Base-by-base conservation (phyloP, 2,888 invertebrate species). In the Microplitis manilae region DNA sequence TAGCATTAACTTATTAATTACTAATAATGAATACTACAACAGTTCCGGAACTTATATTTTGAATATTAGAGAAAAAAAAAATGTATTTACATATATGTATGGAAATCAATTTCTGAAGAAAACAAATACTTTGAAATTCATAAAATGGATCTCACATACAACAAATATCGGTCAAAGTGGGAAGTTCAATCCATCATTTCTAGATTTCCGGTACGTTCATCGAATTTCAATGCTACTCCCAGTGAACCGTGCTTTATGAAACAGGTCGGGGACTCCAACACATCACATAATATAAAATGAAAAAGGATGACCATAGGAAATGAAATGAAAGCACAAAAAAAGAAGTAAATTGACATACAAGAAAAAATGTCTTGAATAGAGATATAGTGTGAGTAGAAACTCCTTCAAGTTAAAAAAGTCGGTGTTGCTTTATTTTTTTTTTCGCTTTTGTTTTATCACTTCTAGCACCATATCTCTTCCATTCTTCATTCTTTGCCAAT, bases 261-360 rank as follows among this genome's bases (percentile, higher is more conserved):
- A 77, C 70, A 78, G 85, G 84, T 84, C 84, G 82, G 77, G 81
- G 85, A 85, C 85, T 85, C 77, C 78, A 73, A 68, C 76, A 65
- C 15, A 30, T 72, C 38, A 75, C 73, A 59, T 71, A 75, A 77
- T 79, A 68, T 72, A 80, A 72, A 73, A 80, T 79, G 74, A 69
- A 71, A 77, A 73, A 72, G 40, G 50, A 79, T 77, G 77, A 71
- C 73, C 75, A 70, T 75, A 77, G 60, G 78, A 73, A 76, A 77
- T 75, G 80, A 41, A 77, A 76, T 75, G 80, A 41, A 77, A 76
- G 76, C 72, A 39, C 8, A 69, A 60, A 68, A 64, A 71, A 77
- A 77, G 17, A 2, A 41, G 59, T 40, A 61, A 17, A 65, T 70
- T 41, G 67, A 50, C 71, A 62, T 15, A 38, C 7, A 62, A 77